Evolutionary conservation across 2,888 invertebrate species (phyloP), one percentile per base, ranked within the genome.

Genomic region (Drosophila borealis): DNA sequence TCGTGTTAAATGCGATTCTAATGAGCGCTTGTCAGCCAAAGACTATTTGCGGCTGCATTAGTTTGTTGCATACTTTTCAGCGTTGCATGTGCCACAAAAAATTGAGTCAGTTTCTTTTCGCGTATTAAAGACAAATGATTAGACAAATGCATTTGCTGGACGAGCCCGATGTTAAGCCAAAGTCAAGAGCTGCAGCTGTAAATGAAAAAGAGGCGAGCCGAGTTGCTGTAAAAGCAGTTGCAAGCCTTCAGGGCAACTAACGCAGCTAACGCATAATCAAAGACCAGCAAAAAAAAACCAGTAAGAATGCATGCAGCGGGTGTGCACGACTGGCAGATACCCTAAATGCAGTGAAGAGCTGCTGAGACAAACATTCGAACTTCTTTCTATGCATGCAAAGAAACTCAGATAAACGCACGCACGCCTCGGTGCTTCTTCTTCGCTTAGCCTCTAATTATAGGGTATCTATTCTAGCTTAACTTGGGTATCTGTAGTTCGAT

Each of bases 231-330:
- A 29, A 29, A 29, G 29, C 29, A 29, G 29, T 29, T 29, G 8
- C 29, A 29, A 8, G 8, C 29, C 29, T 29, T 25, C 2, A 8
- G 29, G 29, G 29, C 29, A 2, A 37, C 6, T 13, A 19, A 13
- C 17, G 9, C 17, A 19, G 46, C 71, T 53, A 49, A 83, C 74
- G 87, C 87, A 88, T 88, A 82, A 85, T 81, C 88, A 88, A 88
- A 81, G 80, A 71, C 56, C 68, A 68, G n/a, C n/a, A 65, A 83
- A 77, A 66, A 68, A 67, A 74, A 57, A 25, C 25, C 0, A 2
- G 0, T 8, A 29, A 8, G 29, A 29, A 8, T 29, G 29, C 29
- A 29, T 8, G 8, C 29, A 29, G 8, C 29, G 29, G 29, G 8
- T 8, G 29, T 29, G 29, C 29, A 8, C 8, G 8, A 29, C 29